Percentiles rank a stretch among this genome's conserved stretches.
Conservation (phyloP, 1,140 invertebrate species). For the Harpegnathos saltator region DNA sequence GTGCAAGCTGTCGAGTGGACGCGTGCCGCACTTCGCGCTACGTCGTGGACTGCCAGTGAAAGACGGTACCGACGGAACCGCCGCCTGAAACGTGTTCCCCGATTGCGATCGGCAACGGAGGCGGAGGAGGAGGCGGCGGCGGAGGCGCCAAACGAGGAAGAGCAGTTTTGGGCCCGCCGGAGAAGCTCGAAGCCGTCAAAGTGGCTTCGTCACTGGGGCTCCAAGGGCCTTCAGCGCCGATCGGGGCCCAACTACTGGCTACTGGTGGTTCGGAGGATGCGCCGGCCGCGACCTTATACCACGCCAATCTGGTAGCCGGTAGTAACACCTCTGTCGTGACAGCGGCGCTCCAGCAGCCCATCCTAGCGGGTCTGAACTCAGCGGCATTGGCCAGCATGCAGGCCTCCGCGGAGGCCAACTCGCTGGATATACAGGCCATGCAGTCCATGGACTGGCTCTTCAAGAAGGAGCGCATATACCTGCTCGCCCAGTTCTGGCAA, state of each 20-base stretch:
- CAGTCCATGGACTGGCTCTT: conserved; percentile 97
- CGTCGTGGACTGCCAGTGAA: conserved; percentile 40
- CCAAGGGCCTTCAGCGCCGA: conserved; percentile 85
- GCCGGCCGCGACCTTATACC: conserved; percentile 81
- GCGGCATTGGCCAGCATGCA: conserved; percentile 90
- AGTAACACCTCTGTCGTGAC: conserved; percentile 83
- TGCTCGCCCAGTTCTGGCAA: conserved; percentile 97
- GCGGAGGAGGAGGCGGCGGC: conserved; percentile 52
- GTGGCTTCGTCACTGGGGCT: conserved; percentile 86
- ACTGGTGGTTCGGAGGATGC: conserved; percentile 82
- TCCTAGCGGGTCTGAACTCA: conserved; percentile 82
- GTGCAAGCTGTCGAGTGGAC: conserved; percentile 52
- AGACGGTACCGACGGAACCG: conserved; percentile 72
- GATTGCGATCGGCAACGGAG: conserved; percentile 33
- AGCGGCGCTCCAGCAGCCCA: conserved; percentile 83
- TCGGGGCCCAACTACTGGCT: conserved; percentile 85
- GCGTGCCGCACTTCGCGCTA: conserved; percentile 38
- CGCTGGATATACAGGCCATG: conserved; percentile 91
- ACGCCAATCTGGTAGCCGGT: conserved; percentile 85
- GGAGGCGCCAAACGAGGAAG: conserved; percentile 69
- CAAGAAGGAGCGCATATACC: conserved; percentile 96
- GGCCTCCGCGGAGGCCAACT: conserved; percentile 88
- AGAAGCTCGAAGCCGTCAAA: conserved; percentile 85
- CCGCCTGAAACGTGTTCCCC: conserved; percentile 68
- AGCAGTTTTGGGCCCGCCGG: conserved; percentile 82